Evolutionary conservation across 2,113 vertebrate species (phyloP), one percentile per base, ranked within the genome.

Genomic region (Cinclus cinclus): DNA sequence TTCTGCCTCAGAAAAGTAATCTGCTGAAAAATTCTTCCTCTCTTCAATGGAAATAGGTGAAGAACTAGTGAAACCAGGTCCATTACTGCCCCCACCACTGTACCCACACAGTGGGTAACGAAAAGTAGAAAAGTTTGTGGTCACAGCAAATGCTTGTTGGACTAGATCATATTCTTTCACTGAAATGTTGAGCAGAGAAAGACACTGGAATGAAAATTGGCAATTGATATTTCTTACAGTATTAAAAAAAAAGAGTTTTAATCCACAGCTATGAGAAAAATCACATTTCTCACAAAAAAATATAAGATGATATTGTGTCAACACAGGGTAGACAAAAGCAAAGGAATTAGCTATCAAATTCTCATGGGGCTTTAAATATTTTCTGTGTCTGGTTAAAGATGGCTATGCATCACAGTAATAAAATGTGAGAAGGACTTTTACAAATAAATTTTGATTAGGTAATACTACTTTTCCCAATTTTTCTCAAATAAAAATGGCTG

Each of bases 391-490:
- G 5, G 7, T 82, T 49, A 78, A 89, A 82, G 12, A 55, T 6
- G 59, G 27, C 11, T 79, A 28, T 67, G 55, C 10, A 3, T 44
- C 20, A 67, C 9, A 42, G 17, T 71, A 67, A 82, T 28, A 42
- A 90, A 91, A 49, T 46, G 4, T 0, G 1, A 59, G 3, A 1
- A 16, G 10, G 27, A 11, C 15, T 2, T 11, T 56, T 63, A 10
- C 27, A 58, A 85, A 67, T 63, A 27, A n/a, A 31, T 5, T 71
- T 83, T 46, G 2, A 37, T 84, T 20, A 50, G 13, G 14, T 11
- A 55, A 31, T n/a, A 67, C 37, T 82, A 31, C 9, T 20, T 1
- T 1, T 71, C 13, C 65, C 35, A 42, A 55, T 16, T 6, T 84
- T 91, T 78, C 46, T 74, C 23, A 74, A 58, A 11, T 37, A 21